Percentiles rank a stretch among this genome's conserved stretches.
Evolutionary conservation across 2,113 vertebrate species (phyloP).

Genomic region (Sebastes schlegelii): DNA sequence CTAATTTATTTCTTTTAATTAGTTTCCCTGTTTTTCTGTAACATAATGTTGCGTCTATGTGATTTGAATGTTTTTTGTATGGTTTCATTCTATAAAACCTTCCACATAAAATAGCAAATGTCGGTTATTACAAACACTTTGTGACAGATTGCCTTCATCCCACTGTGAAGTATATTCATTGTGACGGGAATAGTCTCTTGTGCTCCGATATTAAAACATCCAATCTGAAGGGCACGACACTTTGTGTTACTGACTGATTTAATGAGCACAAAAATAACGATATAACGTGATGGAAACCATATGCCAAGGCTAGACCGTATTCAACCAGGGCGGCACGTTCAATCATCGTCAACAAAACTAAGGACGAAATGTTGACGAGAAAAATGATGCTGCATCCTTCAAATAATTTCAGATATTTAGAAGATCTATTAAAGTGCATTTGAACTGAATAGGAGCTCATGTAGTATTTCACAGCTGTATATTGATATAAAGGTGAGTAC

Average conservation of each 20-base stretch:
- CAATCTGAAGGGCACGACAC: constrained; percentile 6
- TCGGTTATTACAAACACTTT: constrained; percentile 1
- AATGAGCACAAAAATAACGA: constrained; percentile 33
- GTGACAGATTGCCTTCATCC: constrained; percentile 22
- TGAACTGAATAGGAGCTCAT: not conserved
- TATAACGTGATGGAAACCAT: constrained; percentile 6
- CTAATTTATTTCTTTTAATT: no score
- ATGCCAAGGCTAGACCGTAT: not conserved
- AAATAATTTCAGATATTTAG: not conserved
- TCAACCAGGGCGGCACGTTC: not conserved
- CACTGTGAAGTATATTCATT: not conserved
- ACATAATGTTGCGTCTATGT: no score
- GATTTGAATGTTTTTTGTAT: not conserved
- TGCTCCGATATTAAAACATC: constrained; percentile 37
- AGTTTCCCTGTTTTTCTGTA: no score
- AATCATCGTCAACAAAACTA: not conserved
- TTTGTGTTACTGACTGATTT: constrained; percentile 26
- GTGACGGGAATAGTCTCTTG: constrained; percentile 17
- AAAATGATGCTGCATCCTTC: not conserved
- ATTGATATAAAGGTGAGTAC: constrained; percentile 6
- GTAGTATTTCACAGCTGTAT: not conserved
- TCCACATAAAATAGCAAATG: not conserved
- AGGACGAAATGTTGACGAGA: not conserved
- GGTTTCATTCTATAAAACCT: not conserved
- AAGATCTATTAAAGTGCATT: not conserved